These are phyloP conservation scores for Agriopis marginaria DNA, from an alignment of 2,888 invertebrate species.

Conservation along the genomic window DNA sequence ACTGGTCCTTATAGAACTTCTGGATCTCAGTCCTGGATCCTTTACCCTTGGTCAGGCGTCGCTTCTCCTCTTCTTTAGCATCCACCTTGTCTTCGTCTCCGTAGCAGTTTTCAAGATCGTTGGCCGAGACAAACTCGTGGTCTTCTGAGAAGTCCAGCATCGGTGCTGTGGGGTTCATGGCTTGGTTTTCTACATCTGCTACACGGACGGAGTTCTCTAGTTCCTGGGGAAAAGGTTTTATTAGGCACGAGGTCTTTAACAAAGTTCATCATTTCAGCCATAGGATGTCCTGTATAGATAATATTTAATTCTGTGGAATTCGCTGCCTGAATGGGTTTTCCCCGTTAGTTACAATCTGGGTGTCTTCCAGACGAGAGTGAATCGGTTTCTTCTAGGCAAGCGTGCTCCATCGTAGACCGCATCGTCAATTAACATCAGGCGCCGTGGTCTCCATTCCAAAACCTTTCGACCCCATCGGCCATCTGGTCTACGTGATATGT, in stretches of 20 bases:
- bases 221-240: slow-evolving; percentile 57
- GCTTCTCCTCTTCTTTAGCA: slow-evolving; percentile 79
- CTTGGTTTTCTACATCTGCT: slow-evolving; percentile 71
- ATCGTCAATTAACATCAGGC: too few relatives aligned
- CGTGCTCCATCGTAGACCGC: too few relatives aligned
- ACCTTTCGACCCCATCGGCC: too few relatives aligned
- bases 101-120: slow-evolving; percentile 79
- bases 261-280: too few relatives aligned
- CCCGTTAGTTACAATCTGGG: too few relatives aligned
- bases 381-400: too few relatives aligned
- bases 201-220: slow-evolving; percentile 71
- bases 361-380: too few relatives aligned
- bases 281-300: too few relatives aligned
- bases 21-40: slow-evolving; percentile 71
- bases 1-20: slow-evolving; percentile 74
- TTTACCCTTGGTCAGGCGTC: slow-evolving; percentile 79
- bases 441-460: too few relatives aligned
- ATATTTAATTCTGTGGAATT: too few relatives aligned
- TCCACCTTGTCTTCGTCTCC: slow-evolving; percentile 77
- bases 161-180: slow-evolving; percentile 75
- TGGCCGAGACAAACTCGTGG: slow-evolving; percentile 82
- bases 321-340: too few relatives aligned
- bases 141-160: slow-evolving; percentile 83
- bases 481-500: too few relatives aligned
- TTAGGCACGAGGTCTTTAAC: background rate